phyloP scores from a whole-genome alignment of 1,140 invertebrate species.

The Tetraneura akinire region DNA sequence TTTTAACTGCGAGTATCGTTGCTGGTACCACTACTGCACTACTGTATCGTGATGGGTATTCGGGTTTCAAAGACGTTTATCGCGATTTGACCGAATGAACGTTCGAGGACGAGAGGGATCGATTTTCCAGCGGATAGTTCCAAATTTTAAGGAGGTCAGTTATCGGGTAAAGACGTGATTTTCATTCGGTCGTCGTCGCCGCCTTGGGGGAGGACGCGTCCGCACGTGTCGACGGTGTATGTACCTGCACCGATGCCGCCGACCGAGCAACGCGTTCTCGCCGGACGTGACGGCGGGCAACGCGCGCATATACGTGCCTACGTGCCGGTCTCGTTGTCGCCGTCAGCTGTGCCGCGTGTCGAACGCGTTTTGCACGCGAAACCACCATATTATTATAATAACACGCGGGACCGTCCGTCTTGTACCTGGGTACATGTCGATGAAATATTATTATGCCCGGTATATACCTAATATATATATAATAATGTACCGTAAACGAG shows the following conservation, averaged over 20 bases:
- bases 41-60: too few species aligned
- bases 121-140: too few species aligned
- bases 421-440: background rate
- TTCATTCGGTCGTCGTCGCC: too few species aligned
- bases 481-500: too few species aligned
- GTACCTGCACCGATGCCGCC: background rate
- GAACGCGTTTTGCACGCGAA: background rate
- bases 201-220: slow-evolving; percentile 10
- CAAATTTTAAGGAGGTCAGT: slow-evolving; percentile 3
- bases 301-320: background rate
- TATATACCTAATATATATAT: too few species aligned
- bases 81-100: too few species aligned
- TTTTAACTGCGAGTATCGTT: too few species aligned
- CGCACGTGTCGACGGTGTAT: background rate
- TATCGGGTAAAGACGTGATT: slow-evolving; percentile 26
- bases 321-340: background rate
- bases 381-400: background rate
- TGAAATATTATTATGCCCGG: too few species aligned
- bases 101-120: too few species aligned
- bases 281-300: slow-evolving; percentile 15
- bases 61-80: too few species aligned
- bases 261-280: background rate
- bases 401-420: background rate
- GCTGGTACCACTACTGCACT: too few species aligned
- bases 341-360: slow-evolving; percentile 25